Evolutionary conservation across 64 coral and sea anemone genomes (phyloP).

Genomic region (Porites australiensis): DNA sequence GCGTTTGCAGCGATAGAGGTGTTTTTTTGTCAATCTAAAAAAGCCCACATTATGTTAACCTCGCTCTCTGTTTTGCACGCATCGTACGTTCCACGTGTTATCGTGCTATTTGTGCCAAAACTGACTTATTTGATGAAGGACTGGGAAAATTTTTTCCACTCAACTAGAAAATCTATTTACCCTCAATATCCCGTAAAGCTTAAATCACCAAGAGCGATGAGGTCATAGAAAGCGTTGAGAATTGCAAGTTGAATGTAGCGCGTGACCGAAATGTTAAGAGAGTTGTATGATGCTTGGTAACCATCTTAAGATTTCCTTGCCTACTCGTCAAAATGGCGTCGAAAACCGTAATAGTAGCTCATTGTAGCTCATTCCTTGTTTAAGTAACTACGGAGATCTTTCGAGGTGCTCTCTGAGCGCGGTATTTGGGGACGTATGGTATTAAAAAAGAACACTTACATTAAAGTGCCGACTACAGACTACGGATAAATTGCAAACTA

Average conservation of each 20-base stretch:
- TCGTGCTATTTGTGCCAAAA: constrained; percentile 7
- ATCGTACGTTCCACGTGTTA: constrained; percentile 11
- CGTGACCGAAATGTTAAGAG: constrained; percentile 15
- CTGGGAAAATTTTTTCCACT: neutral
- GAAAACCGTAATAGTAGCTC: too few relatives aligned
- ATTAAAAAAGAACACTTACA: constrained; percentile 5
- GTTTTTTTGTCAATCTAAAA: constrained; percentile 1
- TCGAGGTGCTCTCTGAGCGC: constrained; percentile 1
- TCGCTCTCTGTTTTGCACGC: constrained; percentile 3
- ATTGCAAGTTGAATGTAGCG: neutral
- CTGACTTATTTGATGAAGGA: constrained; percentile 18
- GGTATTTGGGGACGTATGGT: constrained; percentile 7
- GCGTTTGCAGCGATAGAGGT: constrained; percentile 12
- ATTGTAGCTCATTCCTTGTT: too few relatives aligned
- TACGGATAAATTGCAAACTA: constrained; percentile 5
- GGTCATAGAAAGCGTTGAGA: constrained; percentile 5
- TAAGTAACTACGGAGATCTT: neutral
- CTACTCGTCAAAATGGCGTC: too few relatives aligned
- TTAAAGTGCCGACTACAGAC: constrained; percentile 5
- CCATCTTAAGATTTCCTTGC: neutral
- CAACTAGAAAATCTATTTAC: neutral
- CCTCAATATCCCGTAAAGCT: neutral
- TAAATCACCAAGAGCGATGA: neutral
- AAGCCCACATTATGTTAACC: constrained; percentile 1
- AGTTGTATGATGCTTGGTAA: neutral